Conservation (phyloP, 1,140 invertebrate species). For the Lordiphosa stackelbergi region DNA sequence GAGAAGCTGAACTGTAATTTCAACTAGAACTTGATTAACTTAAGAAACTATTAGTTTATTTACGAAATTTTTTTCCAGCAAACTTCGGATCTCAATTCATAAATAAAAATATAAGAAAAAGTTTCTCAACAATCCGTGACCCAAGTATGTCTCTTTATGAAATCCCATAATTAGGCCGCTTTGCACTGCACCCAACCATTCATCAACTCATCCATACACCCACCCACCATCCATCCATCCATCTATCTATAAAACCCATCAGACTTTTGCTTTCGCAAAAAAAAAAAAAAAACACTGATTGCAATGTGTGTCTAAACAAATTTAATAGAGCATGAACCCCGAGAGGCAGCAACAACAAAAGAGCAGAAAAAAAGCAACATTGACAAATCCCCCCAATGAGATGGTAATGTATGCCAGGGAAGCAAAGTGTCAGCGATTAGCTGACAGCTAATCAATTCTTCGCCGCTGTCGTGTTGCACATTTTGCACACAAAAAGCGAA, state of each 20-base stretch:
- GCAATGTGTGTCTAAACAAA: constrained; percentile 30
- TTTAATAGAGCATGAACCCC: constrained; percentile 66
- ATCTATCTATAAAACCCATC: constrained; percentile 18
- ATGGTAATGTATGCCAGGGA: constrained; percentile 36
- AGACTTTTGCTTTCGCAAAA: constrained; percentile 36
- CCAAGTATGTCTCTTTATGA: not conserved
- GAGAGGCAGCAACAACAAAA: constrained; percentile 1
- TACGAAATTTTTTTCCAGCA: no score
- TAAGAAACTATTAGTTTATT: no score
- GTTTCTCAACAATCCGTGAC: constrained; percentile 3
- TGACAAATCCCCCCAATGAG: constrained; percentile 6
- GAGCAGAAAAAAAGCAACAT: not conserved
- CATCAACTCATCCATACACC: constrained; percentile 4
- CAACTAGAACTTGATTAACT: no score
- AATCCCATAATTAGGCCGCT: constrained; percentile 1
- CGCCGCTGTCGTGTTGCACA: constrained; percentile 3
- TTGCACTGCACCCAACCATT: not conserved
- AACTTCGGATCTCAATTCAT: no score
- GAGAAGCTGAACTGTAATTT: no score
- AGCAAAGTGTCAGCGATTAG: constrained; percentile 64
- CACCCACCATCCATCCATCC: constrained; percentile 15
- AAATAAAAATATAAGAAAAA: not conserved
- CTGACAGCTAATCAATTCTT: constrained; percentile 66
- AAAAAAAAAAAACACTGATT: constrained; percentile 22
- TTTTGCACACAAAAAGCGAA: not conserved